Evolutionary conservation across 2,888 invertebrate genomes (phyloP).

Genomic region (Clepsis dumicolana): DNA sequence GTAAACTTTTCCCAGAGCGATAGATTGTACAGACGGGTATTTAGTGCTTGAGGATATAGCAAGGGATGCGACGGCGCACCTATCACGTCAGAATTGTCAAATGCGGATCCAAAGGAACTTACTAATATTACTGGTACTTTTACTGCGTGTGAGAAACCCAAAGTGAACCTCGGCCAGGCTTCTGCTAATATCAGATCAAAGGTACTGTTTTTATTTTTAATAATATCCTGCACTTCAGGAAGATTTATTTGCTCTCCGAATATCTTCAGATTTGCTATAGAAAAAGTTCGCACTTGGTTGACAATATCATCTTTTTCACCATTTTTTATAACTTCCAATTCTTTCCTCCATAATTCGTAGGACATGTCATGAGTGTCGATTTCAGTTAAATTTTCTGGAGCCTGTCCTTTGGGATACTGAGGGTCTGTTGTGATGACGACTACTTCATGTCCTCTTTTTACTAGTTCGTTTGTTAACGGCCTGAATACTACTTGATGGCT

Average conservation of each 20-base stretch:
- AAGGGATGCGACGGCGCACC: constrained; percentile 51
- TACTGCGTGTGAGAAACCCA: constrained; percentile 47
- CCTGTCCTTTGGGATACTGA: too few species aligned
- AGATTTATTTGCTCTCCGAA: constrained; percentile 45
- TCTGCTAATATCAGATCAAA: constrained; percentile 51
- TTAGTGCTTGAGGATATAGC: constrained; percentile 40
- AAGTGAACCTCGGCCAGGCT: constrained; percentile 43
- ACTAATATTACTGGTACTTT: constrained; percentile 50
- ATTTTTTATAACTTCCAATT: too few species aligned
- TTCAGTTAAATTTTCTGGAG: too few species aligned
- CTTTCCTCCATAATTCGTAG: constrained; percentile 46
- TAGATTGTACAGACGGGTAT: constrained; percentile 43
- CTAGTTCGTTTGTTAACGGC: constrained; percentile 68
- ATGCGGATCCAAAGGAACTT: constrained; percentile 47
- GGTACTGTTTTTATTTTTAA: constrained; percentile 38
- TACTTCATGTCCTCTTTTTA: constrained; percentile 74
- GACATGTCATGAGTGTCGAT: constrained; percentile 62
- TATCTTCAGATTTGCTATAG: too few species aligned
- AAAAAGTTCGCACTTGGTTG: too few species aligned
- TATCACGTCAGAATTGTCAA: constrained; percentile 40
- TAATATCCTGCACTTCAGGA: constrained; percentile 40
- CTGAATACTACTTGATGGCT: constrained; percentile 78
- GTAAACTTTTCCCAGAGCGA: constrained; percentile 49
- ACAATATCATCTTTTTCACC: too few species aligned
- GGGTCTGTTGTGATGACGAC: too few species aligned